Evolutionary conservation across 2,113 vertebrate genomes (phyloP).

Genomic region (Collichthys lucidus): DNA sequence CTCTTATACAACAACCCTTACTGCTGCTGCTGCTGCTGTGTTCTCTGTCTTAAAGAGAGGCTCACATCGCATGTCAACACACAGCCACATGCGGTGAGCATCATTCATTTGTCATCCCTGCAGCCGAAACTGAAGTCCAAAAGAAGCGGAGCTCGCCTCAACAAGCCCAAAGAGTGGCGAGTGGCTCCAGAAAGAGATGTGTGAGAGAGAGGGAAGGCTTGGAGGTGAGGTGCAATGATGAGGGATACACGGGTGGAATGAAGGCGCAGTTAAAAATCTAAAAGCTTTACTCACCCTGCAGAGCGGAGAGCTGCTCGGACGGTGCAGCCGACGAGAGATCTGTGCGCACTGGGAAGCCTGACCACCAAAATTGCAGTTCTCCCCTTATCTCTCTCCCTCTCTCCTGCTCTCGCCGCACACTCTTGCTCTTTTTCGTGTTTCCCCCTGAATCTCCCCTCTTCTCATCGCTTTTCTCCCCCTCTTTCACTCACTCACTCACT

Average conservation of each 20-base stretch:
- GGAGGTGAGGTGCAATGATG: neutral
- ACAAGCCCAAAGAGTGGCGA: conserved; percentile 25
- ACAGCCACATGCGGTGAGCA: conserved; percentile 3
- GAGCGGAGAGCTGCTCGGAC: conserved; percentile 61
- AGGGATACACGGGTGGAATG: neutral
- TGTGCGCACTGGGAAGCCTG: conserved; percentile 66
- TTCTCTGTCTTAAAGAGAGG: neutral
- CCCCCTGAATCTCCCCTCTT: conserved; percentile 36
- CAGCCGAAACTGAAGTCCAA: conserved; percentile 43
- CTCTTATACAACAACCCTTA: conserved; percentile 4
- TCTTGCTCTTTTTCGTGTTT: conserved; percentile 23
- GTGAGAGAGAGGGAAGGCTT: too few species aligned
- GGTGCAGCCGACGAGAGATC: conserved; percentile 68
- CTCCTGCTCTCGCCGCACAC: conserved; percentile 52
- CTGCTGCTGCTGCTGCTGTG: neutral
- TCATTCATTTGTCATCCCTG: conserved; percentile 1
- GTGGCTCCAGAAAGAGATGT: conserved; percentile 17
- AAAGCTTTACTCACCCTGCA: conserved; percentile 72
- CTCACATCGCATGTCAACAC: conserved; percentile 1
- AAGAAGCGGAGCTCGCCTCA: conserved; percentile 22
- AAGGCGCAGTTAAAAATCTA: conserved; percentile 1
- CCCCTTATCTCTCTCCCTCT: conserved; percentile 10
- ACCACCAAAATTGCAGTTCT: conserved; percentile 67
- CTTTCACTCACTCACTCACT: neutral
- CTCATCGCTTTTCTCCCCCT: conserved; percentile 42